Percentiles rank a stretch among this genome's conserved stretches.
Evolutionary conservation across 2,113 vertebrate species (phyloP).

Genomic region (Naja naja): DNA sequence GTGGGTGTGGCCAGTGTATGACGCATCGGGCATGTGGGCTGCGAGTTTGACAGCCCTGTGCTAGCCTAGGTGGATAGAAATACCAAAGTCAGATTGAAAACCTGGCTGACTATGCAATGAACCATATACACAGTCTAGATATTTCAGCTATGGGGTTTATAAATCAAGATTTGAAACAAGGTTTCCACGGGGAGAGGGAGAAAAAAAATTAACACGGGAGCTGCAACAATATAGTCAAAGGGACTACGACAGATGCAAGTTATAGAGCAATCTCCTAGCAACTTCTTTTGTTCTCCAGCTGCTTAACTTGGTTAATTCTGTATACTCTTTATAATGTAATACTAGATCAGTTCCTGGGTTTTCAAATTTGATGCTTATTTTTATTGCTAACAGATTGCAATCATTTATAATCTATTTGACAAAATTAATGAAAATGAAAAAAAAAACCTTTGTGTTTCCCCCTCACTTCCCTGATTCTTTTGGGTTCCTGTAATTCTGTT

Average conservation of each 20-base stretch:
- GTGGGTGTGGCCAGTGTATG: too few species aligned
- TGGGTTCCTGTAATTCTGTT: slow-evolving; percentile 62
- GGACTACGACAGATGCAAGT: background rate
- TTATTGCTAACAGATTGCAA: slow-evolving; percentile 57
- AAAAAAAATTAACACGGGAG: background rate
- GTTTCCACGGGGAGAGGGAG: background rate
- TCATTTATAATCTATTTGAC: slow-evolving; percentile 69
- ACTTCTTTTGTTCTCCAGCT: background rate
- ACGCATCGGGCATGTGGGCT: too few species aligned
- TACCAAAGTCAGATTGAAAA: background rate
- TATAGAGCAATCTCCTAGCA: background rate
- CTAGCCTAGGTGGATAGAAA: background rate
- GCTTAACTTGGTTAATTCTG: background rate
- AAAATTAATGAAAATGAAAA: slow-evolving; percentile 61
- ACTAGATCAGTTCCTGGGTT: slow-evolving; percentile 9
- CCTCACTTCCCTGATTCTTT: background rate
- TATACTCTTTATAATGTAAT: slow-evolving; percentile 21
- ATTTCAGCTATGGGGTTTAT: background rate
- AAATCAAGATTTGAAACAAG: background rate
- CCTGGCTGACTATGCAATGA: background rate
- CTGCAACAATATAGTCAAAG: background rate
- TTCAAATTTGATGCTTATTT: slow-evolving; percentile 23
- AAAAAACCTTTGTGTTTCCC: slow-evolving; percentile 31
- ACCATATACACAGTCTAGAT: background rate
- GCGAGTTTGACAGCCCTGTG: too few species aligned